Base-by-base conservation (phyloP, 2,888 invertebrate genomes). In the Apomyelois bistriatella region DNA sequence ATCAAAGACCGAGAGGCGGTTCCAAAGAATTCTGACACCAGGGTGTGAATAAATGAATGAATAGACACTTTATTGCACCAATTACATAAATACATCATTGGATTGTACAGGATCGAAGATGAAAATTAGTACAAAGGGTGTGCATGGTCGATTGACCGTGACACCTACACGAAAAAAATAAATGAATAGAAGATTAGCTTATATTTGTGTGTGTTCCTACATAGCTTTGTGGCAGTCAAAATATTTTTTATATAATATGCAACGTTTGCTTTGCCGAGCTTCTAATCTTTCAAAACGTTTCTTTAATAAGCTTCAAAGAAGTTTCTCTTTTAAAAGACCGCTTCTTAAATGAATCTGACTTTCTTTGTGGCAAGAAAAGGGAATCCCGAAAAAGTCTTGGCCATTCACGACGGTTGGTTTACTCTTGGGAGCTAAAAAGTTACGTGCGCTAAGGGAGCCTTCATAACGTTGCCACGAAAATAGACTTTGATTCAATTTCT, bases 241-340 rank as follows among this genome's bases (percentile, higher is more conserved):
- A 50, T 40, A 38, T 52, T 35, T 46, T 46, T 37, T 36, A 51
- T 52, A 61, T 61, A 72, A 69, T 65, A 76, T 72, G 68, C 65
- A 72, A 64, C 59, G 63, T 58, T 66, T 65, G 60, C 61, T 63
- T 60, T 64, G 64, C 69, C 72, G 69, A 70, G 74, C 68, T 58
- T 69, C 66, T 75, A 74, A 77, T 81, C 76, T 72, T 63, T 63
- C 54, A 68, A 74, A 79, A 79, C 75, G 78, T 74, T 76, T 78
- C 74, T 77, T 77, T 82, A 81, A 83, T 81, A 81, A 82, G 80
- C 80, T 76, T 74, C 78, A 79, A 79, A 82, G 78, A 82, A 81
- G 67, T 82, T 81, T 79, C 66, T 67, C 69, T 66, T 68, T 72
- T 73, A 82, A 81, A 82, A 76, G 73, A 71, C 67, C 74, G 75